Evolutionary conservation across 2,797 vertebrate species (phyloP).

Genomic region (Taeniopygia guttata): DNA sequence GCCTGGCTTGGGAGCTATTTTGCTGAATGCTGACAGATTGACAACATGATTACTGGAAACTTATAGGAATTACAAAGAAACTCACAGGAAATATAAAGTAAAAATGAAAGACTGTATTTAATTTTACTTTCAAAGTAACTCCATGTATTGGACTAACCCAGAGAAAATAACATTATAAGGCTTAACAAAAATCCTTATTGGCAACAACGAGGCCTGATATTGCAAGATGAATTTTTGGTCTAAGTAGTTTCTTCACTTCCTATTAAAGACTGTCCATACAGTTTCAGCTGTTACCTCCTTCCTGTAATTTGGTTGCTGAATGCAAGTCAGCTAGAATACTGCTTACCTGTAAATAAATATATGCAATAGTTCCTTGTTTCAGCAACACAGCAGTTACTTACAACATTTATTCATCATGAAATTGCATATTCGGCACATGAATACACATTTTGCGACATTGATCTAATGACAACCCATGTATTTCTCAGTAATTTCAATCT

Average conservation of each 20-base stretch:
- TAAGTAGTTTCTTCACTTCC: not conserved
- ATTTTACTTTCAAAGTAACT: not conserved
- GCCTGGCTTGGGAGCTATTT: not conserved
- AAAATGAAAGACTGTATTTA: not conserved
- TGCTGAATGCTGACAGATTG: not conserved
- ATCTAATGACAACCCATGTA: not conserved
- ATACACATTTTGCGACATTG: not conserved
- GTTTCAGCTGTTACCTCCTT: not conserved
- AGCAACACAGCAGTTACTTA: not conserved
- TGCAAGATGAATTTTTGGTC: not conserved
- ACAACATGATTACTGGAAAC: not conserved
- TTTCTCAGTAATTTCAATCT: not conserved
- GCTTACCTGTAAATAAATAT: not conserved
- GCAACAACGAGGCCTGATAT: not conserved
- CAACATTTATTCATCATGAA: not conserved
- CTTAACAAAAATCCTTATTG: not conserved
- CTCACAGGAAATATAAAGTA: not conserved
- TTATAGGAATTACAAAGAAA: not conserved
- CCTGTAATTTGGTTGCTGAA: not conserved
- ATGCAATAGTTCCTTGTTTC: not conserved
- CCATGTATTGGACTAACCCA: not conserved
- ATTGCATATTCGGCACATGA: not conserved
- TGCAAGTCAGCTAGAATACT: not conserved
- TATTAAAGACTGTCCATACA: not conserved
- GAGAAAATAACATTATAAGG: not conserved